Conservation (phyloP, 2,797 vertebrate genomes). For the Phataginus tricuspis region DNA sequence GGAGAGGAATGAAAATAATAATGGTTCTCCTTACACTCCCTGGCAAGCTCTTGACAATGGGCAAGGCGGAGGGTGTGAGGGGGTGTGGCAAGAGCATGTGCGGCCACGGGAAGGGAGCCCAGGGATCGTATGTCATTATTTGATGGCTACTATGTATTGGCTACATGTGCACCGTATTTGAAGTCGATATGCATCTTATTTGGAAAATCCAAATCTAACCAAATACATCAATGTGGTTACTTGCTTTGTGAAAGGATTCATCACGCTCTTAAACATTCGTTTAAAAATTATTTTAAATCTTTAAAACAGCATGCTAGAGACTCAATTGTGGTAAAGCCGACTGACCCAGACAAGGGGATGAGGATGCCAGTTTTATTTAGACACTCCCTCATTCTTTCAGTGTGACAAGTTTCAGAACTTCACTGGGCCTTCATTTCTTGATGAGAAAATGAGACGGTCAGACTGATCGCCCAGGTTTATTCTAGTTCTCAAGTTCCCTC, state of each 20-base stretch:
- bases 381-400: neutral
- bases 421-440: neutral
- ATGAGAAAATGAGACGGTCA: neutral
- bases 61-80: neutral
- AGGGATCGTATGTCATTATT: neutral
- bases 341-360: neutral
- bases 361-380: neutral
- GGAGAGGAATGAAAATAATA: slow-evolving; percentile 16
- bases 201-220: neutral
- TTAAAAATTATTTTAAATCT: neutral
- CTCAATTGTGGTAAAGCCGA: neutral
- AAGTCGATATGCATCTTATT: neutral
- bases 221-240: neutral
- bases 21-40: slow-evolving; percentile 2
- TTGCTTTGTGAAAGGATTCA: slow-evolving; percentile 5
- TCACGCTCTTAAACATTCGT: neutral
- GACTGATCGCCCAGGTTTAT: neutral
- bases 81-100: neutral
- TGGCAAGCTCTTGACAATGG: neutral
- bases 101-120: neutral
- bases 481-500: neutral
- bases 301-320: neutral
- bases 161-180: neutral
- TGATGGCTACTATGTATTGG: neutral
- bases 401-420: neutral